Base-by-base conservation (phyloP, 2,113 vertebrate genomes). In the Pygoscelis adeliae region DNA sequence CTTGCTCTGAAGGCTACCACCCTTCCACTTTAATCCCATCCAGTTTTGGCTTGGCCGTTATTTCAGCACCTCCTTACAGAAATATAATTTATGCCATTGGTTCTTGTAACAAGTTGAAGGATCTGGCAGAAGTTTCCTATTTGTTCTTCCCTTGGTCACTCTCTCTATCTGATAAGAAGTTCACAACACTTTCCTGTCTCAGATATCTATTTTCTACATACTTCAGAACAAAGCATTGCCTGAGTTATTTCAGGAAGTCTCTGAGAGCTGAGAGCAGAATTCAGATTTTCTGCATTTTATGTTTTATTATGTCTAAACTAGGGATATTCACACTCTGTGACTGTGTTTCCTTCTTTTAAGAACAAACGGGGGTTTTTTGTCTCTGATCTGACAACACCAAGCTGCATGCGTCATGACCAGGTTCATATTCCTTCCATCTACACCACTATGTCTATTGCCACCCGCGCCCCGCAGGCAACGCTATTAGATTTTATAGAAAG, bases 91-190 rank as follows among this genome's bases (percentile, higher is more conserved):
- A 87, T 87, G 34, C 2, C 47, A 47, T 59, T 86, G 38, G 40
- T 58, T 92, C 59, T 85, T 56, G 26, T 38, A 95, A 76, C 32
- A 72, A 62, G 44, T 81, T 71, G 47, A 82, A 73, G 40, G 29
- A 90, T 87, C 50, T 90, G 69, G 47, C 40, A 95, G 65, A 78
- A 73, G 21, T 83, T 94, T 90, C 36, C 34, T 78, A 47, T 77
- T 81, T 94, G 13, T 80, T 89, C 87, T 92, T 91, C 69, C 44
- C 70, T 87, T 91, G 77, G 80, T 95, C 80, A 92, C 30, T 90
- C 59, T 32, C 52, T 95, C 61, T 72, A 47, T 77, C 72, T 52
- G 88, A 76, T 83, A 90, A 95, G 61, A 84, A 90, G 72, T 36
- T 82, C 69, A 53, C 2, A 1, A 62, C 50, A 89, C 27, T 87